These are phyloP conservation scores for Geopemphigus sp. DNA, from an alignment of 1,140 invertebrate species.

Conservation along the genomic window DNA sequence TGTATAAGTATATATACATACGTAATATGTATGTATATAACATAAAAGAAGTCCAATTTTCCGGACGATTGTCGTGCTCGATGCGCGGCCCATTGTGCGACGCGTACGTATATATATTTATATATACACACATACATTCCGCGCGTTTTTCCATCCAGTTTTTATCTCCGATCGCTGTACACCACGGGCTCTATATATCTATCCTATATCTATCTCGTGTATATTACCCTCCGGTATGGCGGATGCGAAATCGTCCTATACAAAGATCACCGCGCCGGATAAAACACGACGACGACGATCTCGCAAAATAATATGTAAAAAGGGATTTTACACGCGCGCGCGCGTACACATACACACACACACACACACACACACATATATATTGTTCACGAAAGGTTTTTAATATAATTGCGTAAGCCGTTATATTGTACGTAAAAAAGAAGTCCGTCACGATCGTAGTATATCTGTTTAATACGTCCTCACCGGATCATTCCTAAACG, in stretches of 20 bases:
- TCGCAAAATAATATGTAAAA: constrained; percentile 41
- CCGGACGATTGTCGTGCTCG: constrained; percentile 38
- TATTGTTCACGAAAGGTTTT: not conserved
- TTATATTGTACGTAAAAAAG: not conserved
- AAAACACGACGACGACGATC: constrained; percentile 9
- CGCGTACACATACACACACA: not conserved
- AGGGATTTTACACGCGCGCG: constrained; percentile 16
- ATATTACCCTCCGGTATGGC: constrained; percentile 9
- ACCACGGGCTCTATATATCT: not conserved
- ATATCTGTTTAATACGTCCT: not conserved
- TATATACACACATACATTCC: no score
- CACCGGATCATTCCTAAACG: constrained; percentile 1
- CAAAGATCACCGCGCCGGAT: constrained; percentile 41
- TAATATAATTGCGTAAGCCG: constrained; percentile 30
- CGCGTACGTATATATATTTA: not conserved
- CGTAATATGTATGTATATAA: constrained; percentile 3
- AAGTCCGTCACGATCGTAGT: not conserved
- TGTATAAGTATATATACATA: not conserved
- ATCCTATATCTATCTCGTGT: not conserved
- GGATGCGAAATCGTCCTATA: constrained; percentile 18
- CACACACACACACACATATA: not conserved
- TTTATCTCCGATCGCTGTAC: constrained; percentile 15
- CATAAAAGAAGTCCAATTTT: constrained; percentile 46
- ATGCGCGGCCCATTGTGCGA: constrained; percentile 5
- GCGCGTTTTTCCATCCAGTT: constrained; percentile 19